Conservation (phyloP, 2,113 vertebrate species). For the Benitochromis conjunctus region DNA sequence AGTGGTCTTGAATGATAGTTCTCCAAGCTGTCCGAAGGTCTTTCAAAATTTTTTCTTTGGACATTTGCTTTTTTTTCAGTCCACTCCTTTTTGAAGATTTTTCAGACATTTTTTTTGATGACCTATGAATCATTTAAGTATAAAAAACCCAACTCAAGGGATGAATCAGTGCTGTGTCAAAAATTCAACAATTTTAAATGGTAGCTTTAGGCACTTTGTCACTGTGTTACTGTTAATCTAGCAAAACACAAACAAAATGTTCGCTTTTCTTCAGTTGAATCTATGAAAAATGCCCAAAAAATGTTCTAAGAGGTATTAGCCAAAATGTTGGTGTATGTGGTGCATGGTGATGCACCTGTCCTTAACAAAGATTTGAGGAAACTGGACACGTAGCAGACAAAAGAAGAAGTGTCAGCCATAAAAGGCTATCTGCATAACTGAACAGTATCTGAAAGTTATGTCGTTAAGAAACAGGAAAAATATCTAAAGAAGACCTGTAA, state of each 20-base stretch:
- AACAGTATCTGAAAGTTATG: background rate
- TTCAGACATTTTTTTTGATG: background rate
- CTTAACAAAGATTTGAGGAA: background rate
- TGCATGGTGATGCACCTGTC: background rate
- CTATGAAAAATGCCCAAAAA: background rate
- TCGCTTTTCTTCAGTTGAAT: background rate
- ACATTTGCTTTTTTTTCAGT: background rate
- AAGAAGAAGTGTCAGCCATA: background rate
- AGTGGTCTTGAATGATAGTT: background rate
- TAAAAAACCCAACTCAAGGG: background rate
- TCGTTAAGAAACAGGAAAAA: background rate
- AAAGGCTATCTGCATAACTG: background rate
- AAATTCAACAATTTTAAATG: background rate
- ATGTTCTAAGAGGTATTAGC: background rate
- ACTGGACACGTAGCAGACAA: background rate
- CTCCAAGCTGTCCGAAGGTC: background rate
- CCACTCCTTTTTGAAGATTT: background rate
- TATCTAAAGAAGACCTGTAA: background rate
- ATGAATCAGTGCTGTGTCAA: background rate
- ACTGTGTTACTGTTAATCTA: background rate
- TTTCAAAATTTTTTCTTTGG: background rate
- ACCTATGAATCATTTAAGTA: background rate
- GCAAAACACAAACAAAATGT: background rate
- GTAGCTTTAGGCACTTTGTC: background rate
- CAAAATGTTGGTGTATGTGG: background rate